These are phyloP conservation scores for Phylloscopus whistleri DNA, from an alignment of 2,113 vertebrate genomes.

Conservation along the genomic window DNA sequence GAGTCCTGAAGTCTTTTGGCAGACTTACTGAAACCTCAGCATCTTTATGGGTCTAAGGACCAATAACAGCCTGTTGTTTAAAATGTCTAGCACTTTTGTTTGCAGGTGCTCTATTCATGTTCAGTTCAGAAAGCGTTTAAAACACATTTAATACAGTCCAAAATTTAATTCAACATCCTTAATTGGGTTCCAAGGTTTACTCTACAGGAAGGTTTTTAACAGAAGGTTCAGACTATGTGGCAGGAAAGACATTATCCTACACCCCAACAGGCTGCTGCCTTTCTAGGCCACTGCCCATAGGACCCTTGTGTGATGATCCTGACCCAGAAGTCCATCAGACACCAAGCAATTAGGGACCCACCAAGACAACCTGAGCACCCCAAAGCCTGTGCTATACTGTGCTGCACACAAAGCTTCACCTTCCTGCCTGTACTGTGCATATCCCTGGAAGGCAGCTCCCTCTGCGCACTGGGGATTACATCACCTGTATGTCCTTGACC, in stretches of 20 bases:
- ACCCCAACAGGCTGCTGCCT: background rate
- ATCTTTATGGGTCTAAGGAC: background rate
- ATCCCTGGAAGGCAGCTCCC: background rate
- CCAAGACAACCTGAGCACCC: background rate
- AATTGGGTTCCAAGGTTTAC: background rate
- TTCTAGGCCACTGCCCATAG: background rate
- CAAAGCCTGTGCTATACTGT: background rate
- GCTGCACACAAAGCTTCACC: background rate
- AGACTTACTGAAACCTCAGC: background rate
- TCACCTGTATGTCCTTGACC: background rate
- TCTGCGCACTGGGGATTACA: background rate
- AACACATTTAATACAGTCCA: background rate
- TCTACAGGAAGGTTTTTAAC: background rate
- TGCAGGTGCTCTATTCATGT: background rate
- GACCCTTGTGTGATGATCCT: background rate
- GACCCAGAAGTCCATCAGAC: background rate
- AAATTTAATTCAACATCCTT: background rate
- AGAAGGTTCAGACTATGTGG: background rate
- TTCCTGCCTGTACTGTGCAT: background rate
- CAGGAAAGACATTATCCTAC: background rate
- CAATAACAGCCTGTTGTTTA: background rate
- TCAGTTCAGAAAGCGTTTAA: background rate
- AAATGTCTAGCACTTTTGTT: background rate
- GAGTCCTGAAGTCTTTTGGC: background rate
- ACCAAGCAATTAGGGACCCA: background rate